Base-by-base conservation (phyloP, 2,113 vertebrate species). In the pig (Sus scrofa) region DNA sequence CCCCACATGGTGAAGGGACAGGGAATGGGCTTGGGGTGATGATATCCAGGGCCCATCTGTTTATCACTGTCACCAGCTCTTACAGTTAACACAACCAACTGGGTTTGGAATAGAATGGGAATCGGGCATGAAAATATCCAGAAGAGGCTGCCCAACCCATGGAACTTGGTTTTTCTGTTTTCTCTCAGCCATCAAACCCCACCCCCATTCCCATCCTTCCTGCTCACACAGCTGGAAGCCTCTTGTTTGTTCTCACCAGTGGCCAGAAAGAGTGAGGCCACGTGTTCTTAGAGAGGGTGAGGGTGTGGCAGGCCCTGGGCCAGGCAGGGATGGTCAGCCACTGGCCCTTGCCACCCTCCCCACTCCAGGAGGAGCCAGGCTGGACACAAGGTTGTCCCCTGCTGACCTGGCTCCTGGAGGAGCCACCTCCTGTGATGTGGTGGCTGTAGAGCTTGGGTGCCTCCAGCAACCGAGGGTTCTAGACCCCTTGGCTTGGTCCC, bases 391-490 rank as follows among this genome's bases (percentile, higher is more conserved):
- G 58, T 65, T 19, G 1, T 8, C 27, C 3, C 10, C 32, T 3
- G 63, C 86, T 60, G 44, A 60, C 39, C 56, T 0, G 7, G 0
- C 2, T 26, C 7, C 6, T 18, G 6, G 2, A 52, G 14, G 52
- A 56, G n/a, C 58, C 20, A 37, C 27, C 14, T n/a, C 52, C 27
- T 24, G 10, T 11, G 3, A 3, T 37, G 2, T 6, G 7, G 3
- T 15, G 3, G 10, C 34, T 18, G 56, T 4, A n/a, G n/a, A n/a
- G 3, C 52, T 15, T 14, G 0, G 7, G 19, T 3, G 7, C 39
- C 50, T 34, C 37, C 30, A 3, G 44, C 65, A 87, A 88, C 63
- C 56, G 9, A 6, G 12, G 71, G 58, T 12, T 58, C 73, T 58
- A 56, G 83, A 68, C 26, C 44, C 39, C 62, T 15, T 27, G 68